Percentiles rank a stretch among this genome's conserved stretches.
Evolutionary conservation across 2,797 vertebrate species (phyloP).

Genomic region (Cryptoblepharus egeriae): DNA sequence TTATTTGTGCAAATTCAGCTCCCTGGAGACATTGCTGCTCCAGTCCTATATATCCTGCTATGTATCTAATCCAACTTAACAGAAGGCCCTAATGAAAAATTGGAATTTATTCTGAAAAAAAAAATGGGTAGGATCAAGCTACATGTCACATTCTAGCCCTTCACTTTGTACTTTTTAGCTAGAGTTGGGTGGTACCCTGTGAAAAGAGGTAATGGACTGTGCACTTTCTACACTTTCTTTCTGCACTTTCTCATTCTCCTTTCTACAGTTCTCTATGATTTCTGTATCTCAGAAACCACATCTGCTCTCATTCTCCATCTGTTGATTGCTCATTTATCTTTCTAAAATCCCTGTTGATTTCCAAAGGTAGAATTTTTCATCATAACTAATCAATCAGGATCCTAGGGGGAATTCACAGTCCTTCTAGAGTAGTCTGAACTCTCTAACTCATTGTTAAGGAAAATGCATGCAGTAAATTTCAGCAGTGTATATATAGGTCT

Average conservation of each 20-base stretch:
- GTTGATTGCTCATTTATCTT: not conserved
- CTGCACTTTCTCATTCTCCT: no score
- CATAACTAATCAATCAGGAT: not conserved
- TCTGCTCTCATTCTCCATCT: rapidly evolving
- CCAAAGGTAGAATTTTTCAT: not conserved
- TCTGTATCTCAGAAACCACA: not conserved
- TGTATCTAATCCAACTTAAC: no score
- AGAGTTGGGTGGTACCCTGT: not conserved
- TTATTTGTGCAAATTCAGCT: not conserved
- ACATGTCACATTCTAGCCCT: not conserved
- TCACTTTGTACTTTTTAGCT: not conserved
- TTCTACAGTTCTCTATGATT: not conserved
- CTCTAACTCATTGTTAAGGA: not conserved
- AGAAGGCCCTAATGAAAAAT: not conserved
- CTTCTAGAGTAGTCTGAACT: not conserved
- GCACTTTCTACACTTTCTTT: no score
- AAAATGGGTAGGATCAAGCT: not conserved
- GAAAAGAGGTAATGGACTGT: not conserved
- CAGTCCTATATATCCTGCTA: not conserved
- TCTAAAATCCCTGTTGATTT: not conserved
- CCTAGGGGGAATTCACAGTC: not conserved
- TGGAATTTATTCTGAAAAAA: constrained; percentile 2
- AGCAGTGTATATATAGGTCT: not conserved
- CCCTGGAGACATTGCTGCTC: not conserved
- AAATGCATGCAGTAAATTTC: not conserved